phyloP scores from a whole-genome alignment of 2,113 vertebrate species.

The Trichechus manatus region DNA sequence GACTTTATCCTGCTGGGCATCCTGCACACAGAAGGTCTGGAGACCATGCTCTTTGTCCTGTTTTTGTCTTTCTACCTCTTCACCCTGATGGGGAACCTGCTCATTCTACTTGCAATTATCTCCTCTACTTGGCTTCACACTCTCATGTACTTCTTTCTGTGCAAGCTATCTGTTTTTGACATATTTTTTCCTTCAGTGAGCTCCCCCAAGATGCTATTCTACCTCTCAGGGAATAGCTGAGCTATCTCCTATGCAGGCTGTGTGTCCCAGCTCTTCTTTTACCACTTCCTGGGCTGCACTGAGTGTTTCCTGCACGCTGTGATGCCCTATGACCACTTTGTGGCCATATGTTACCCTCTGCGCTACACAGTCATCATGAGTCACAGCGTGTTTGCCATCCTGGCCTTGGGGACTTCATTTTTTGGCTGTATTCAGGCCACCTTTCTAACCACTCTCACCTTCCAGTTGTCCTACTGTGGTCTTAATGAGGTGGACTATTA shows the following conservation, averaged over 20 bases:
- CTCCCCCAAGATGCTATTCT: slow-evolving; percentile 79
- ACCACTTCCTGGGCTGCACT: slow-evolving; percentile 77
- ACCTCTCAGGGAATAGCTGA: slow-evolving; percentile 64
- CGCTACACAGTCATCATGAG: slow-evolving; percentile 73
- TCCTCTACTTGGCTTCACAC: slow-evolving; percentile 65
- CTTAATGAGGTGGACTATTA: slow-evolving; percentile 82
- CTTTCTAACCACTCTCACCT: slow-evolving; percentile 75
- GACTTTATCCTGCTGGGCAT: slow-evolving; percentile 82
- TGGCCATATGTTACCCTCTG: slow-evolving; percentile 82
- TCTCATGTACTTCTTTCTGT: slow-evolving; percentile 84
- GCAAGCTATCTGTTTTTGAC: slow-evolving; percentile 80
- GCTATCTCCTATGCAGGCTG: slow-evolving; percentile 80
- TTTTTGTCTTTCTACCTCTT: slow-evolving; percentile 79
- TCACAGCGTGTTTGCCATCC: slow-evolving; percentile 42
- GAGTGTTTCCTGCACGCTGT: slow-evolving; percentile 79
- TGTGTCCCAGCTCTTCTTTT: slow-evolving; percentile 80
- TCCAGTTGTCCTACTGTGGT: slow-evolving; percentile 81
- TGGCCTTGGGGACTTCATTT: slow-evolving; percentile 66
- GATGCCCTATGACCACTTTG: slow-evolving; percentile 83
- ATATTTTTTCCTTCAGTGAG: slow-evolving; percentile 80
- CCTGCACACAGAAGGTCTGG: slow-evolving; percentile 57
- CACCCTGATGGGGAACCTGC: slow-evolving; percentile 76
- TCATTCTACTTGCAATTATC: slow-evolving; percentile 76
- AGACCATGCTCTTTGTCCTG: slow-evolving; percentile 69
- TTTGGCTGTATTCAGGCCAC: slow-evolving; percentile 75